Conservation (phyloP, 2,113 vertebrate species). For the Mirza zaza region DNA sequence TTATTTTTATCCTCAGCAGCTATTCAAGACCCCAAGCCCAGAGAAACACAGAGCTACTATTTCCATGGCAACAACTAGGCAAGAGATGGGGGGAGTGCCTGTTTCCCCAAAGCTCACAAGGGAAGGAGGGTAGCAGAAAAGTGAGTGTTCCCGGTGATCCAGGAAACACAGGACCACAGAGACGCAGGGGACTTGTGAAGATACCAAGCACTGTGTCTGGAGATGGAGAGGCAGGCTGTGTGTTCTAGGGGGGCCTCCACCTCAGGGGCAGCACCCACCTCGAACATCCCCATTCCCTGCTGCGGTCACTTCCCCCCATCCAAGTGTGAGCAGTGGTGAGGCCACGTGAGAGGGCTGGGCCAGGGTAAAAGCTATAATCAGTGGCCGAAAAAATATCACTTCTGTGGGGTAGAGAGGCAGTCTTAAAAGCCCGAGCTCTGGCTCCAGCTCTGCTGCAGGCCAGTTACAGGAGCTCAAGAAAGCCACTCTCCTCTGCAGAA, state of each 20-base stretch:
- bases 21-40: constrained; percentile 27
- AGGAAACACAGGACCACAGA: neutral
- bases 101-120: neutral
- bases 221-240: neutral
- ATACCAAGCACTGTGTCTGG: neutral
- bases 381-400: neutral
- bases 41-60: neutral
- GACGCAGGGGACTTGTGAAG: neutral
- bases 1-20: constrained; percentile 26
- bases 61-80: constrained; percentile 29
- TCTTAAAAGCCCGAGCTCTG: neutral
- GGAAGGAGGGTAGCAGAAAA: neutral
- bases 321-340: neutral
- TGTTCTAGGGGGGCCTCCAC: too few species aligned
- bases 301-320: neutral
- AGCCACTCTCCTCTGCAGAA: neutral
- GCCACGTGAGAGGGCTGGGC: neutral
- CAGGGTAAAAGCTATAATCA: neutral
- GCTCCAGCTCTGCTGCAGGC: neutral
- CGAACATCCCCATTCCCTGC: neutral
- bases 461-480: neutral
- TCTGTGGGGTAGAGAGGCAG: neutral
- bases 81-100: neutral
- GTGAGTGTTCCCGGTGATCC: neutral
- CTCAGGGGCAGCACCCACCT: neutral